These are phyloP conservation scores for Hedya salicella DNA, from an alignment of 2,888 invertebrate genomes.

Conservation along the genomic window DNA sequence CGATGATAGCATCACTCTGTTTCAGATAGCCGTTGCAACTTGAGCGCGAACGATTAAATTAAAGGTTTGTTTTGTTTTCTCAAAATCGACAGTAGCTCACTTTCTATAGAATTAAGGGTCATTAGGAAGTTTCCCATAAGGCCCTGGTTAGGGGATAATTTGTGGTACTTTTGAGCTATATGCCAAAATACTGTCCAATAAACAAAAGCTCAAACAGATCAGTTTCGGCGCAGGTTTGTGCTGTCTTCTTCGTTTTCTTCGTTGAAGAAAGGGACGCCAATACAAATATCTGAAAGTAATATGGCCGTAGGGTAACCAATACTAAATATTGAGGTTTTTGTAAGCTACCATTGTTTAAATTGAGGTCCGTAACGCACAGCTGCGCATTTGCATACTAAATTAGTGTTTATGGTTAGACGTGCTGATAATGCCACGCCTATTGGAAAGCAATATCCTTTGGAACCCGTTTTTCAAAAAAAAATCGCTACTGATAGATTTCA, in stretches of 20 bases:
- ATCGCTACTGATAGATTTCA: too few species aligned
- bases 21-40: not conserved
- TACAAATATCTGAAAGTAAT: not conserved
- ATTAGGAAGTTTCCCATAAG: conserved; percentile 24
- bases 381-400: conserved; percentile 72
- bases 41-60: not conserved
- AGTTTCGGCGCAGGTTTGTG: too few species aligned
- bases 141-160: conserved; percentile 18
- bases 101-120: conserved; percentile 25
- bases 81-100: conserved; percentile 12
- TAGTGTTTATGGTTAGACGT: conserved; percentile 51
- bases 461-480: conserved; percentile 26
- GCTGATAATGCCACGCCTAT: conserved; percentile 5
- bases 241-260: not conserved
- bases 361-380: conserved; percentile 50
- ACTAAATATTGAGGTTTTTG: not conserved
- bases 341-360: conserved; percentile 17
- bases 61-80: not conserved
- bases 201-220: not conserved
- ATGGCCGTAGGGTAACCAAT: not conserved
- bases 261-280: not conserved
- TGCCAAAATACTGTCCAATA: not conserved
- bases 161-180: conserved; percentile 1
- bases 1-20: too few species aligned
- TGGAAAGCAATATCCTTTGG: not conserved